Evolutionary conservation across 2,797 vertebrate species (phyloP).

Genomic region (Mycteria americana): DNA sequence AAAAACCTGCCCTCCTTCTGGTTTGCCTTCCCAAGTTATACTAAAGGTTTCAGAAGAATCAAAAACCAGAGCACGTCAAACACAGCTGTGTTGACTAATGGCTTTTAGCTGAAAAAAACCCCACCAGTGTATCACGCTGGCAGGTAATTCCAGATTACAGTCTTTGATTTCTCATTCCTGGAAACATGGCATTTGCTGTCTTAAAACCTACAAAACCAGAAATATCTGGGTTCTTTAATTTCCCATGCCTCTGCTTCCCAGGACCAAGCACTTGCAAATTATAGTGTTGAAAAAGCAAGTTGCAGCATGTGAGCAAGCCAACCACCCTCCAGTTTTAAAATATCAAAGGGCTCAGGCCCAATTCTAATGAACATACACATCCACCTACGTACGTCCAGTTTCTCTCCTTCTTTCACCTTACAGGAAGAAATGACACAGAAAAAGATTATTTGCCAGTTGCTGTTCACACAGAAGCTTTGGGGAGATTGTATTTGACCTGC

Average conservation of each 20-base stretch:
- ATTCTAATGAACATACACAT: neutral
- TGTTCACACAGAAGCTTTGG: neutral
- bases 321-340: neutral
- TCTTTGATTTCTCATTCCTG: constrained; percentile 31
- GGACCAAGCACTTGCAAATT: neutral
- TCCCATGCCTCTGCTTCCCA: neutral
- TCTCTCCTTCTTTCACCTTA: neutral
- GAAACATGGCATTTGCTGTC: neutral
- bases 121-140: neutral
- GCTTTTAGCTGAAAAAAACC: neutral
- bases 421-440: neutral
- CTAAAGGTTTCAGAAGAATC: neutral
- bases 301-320: neutral
- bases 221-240: neutral
- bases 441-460: neutral
- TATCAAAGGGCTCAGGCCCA: neutral
- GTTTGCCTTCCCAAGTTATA: neutral
- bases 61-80: neutral
- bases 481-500: neutral
- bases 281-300: neutral
- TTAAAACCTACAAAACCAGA: neutral
- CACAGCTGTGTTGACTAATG: neutral
- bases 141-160: constrained; percentile 8
- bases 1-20: neutral
- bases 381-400: neutral